Base-by-base conservation (phyloP, 2,113 vertebrate species). In the Semnornis frantzii region DNA sequence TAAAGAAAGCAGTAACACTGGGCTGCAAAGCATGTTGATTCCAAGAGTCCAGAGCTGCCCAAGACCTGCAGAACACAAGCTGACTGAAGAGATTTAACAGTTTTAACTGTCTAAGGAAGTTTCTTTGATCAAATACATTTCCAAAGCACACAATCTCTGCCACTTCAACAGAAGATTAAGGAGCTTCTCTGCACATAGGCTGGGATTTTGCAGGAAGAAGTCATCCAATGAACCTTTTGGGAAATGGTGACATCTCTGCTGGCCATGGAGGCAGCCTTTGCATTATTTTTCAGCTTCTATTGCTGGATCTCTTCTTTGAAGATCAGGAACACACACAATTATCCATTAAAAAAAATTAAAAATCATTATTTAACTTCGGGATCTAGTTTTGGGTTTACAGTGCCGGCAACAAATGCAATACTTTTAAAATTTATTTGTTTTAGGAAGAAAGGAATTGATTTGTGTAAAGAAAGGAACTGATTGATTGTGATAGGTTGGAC, bases 71-170 rank as follows among this genome's bases (percentile, higher is more conserved):
- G 82, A 88, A 75, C 46, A 77, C 54, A 88, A 80, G 55, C 0
- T 57, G 30, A 63, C 50, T 69, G 50, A 54, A 83, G 34, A 93
- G 57, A 84, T 62, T 81, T 81, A 83, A 52, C 6, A 80, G 46
- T 31, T 91, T 89, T 76, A 90, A 86, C 30, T 74, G 52, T 39
- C 80, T 50, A 81, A 82, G 46, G 42, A 87, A 84, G 62, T 12
- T 59, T 82, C 58, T 89, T 93, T 79, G 27, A 84, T 82, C 54
- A 84, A 90, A 19, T 54, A 48, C 21, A 46, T 82, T 81, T 82
- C 72, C 57, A 86, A 88, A 90, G 66, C 30, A 86, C 0, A 0
- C 94, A 88, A 72, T 78, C 10, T 30, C 37, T 65, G 25, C 8
- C 48, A 68, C n/a, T 85, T 82, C 44, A 75, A 70, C 23, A 88